Percentiles rank a stretch among this genome's conserved stretches.
phyloP scores from a whole-genome alignment of 1,140 invertebrate species.

The Arctopsyche grandis region DNA sequence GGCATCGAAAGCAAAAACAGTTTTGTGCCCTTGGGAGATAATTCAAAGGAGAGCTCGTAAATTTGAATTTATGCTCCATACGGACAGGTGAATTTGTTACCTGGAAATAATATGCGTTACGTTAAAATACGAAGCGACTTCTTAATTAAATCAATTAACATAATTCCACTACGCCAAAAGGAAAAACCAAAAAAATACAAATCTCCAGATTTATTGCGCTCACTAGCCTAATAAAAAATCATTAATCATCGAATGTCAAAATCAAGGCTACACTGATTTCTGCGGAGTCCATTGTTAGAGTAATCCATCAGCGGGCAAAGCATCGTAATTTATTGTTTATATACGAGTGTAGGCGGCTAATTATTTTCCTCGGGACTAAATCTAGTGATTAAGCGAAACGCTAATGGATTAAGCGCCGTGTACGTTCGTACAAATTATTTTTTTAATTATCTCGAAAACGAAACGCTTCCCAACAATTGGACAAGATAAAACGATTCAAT shows the following conservation, averaged over 20 bases:
- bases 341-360: not conserved
- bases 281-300: not conserved
- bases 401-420: conserved; percentile 16
- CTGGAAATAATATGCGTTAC: not conserved
- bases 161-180: too few species aligned
- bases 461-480: not conserved
- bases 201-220: too few species aligned
- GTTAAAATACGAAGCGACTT: too few species aligned
- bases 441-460: not conserved
- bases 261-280: conserved; percentile 14
- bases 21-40: conserved; percentile 9
- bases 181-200: too few species aligned
- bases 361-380: conserved; percentile 14
- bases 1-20: not conserved
- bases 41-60: not conserved
- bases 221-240: too few species aligned
- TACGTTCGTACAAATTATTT: conserved; percentile 12
- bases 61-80: not conserved
- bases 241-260: conserved; percentile 1
- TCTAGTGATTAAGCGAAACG: conserved; percentile 20
- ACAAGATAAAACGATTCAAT: not conserved
- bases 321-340: conserved; percentile 20
- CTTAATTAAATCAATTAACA: too few species aligned
- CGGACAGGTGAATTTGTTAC: not conserved
- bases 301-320: conserved; percentile 12